Base-by-base conservation (phyloP, 1,140 invertebrate genomes). In the Meloidogyne floridensis region DNA sequence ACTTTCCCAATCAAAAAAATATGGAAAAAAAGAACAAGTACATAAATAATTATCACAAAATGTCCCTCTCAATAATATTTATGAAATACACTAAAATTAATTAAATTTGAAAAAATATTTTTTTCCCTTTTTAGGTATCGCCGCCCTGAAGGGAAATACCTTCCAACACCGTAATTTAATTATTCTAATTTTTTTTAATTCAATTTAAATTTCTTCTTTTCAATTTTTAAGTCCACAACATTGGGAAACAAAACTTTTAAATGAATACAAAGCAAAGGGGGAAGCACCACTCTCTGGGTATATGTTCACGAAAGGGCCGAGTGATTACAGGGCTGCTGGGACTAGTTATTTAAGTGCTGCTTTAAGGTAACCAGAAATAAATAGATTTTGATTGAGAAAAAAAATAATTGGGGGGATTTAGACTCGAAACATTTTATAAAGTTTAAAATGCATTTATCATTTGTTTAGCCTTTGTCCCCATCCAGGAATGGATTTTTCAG, bases 291-390 rank as follows among this genome's bases (percentile, higher is more conserved):
- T 89, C n/a, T 89, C 89, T 11, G 87, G 86, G n/a, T 83, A 89
- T 74, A 83, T 90, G 84, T 89, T 90, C 79, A 86, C 7, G 78
- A 84, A 75, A 81, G 77, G 47, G 59, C 75, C 87, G 32, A 69
- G 56, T n/a, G 89, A 90, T 72, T 89, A 81, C 72, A 71, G 88
- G 42, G 82, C 80, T 18, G 83, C 84, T 18, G 82, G 82, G 10
- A 86, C 87, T 9, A 89, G 87, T n/a, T 88, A 86, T 69, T 75
- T 89, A 47, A 90, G 89, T 59, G 87, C 88, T 8, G 88, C 88
- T 32, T 79, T 89, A 42, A 72, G 87, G 59, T 65, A 65, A 20
- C 7, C n/a, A 54, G 11, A 72, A 42, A 9, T 9, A 10, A 9
- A 8, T 71, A 71, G 70, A 8, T 6, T 6, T 71, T 42, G 32